Percentiles rank a stretch among this genome's conserved stretches.
Evolutionary conservation across 2,888 invertebrate species (phyloP).

Genomic region (Eugnorisma glareosa): DNA sequence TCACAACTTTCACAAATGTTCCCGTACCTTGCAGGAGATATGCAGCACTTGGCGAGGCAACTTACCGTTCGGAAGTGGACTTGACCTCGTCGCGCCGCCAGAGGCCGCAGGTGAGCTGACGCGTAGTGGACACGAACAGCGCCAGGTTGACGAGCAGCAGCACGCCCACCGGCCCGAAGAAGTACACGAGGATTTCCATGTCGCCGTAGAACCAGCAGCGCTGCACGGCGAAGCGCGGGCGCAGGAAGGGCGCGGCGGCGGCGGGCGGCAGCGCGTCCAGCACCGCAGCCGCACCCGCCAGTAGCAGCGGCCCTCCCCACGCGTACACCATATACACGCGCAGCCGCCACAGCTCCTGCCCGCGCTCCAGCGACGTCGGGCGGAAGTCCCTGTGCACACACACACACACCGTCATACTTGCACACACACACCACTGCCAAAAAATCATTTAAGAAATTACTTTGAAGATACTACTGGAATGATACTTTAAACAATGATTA

Average conservation of each 20-base stretch:
- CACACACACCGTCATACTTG: neutral
- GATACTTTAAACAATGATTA: neutral
- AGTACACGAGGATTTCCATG: constrained; percentile 95
- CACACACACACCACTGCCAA: neutral
- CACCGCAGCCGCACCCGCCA: constrained; percentile 93
- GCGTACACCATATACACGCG: constrained; percentile 95
- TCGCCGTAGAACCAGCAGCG: constrained; percentile 96
- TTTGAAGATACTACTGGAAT: neutral
- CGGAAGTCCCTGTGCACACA: constrained; percentile 93
- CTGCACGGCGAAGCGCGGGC: constrained; percentile 94
- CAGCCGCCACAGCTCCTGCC: constrained; percentile 95
- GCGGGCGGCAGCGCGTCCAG: constrained; percentile 92
- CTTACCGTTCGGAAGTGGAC: constrained; percentile 91
- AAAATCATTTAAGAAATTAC: neutral
- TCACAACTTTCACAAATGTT: neutral
- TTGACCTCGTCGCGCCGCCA: constrained; percentile 97
- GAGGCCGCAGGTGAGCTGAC: constrained; percentile 96
- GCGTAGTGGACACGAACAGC: constrained; percentile 95
- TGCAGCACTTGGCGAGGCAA: neutral
- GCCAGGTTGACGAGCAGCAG: constrained; percentile 94
- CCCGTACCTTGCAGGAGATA: neutral
- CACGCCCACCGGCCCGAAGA: constrained; percentile 95
- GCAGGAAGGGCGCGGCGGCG: constrained; percentile 91
- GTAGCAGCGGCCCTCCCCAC: constrained; percentile 95
- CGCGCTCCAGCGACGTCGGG: constrained; percentile 95